Percentiles rank a stretch among this genome's conserved stretches.
Evolutionary conservation across 2,113 vertebrate species (phyloP).

Genomic region (Tiliqua scincoides): DNA sequence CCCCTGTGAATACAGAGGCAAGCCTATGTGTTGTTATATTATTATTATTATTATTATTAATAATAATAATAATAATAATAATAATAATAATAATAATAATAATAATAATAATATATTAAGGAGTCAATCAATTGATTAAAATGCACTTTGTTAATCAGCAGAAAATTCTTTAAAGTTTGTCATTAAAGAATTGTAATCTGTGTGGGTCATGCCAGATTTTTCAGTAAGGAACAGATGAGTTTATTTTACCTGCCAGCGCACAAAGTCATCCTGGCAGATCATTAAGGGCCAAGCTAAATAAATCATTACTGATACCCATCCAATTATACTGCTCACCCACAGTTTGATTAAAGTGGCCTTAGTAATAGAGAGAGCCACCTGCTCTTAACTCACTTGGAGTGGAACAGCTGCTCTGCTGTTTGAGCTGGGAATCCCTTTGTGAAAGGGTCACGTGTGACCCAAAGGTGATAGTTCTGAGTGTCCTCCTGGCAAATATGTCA

Average conservation of each 20-base stretch:
- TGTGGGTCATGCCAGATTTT: constrained; percentile 5
- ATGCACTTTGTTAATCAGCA: not conserved
- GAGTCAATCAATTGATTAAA: not conserved
- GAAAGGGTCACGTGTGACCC: not conserved
- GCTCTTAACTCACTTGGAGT: not conserved
- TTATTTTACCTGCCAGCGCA: constrained; percentile 39
- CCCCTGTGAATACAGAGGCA: too few relatives aligned
- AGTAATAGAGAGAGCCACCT: not conserved
- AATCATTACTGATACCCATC: constrained; percentile 1
- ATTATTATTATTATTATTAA: too few relatives aligned
- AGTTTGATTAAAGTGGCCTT: constrained; percentile 21
- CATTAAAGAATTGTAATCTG: not conserved
- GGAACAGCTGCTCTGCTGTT: not conserved
- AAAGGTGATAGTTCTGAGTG: fast-evolving
- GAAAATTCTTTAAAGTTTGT: not conserved
- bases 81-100: too few relatives aligned
- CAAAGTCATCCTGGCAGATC: not conserved
- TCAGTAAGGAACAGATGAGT: constrained; percentile 8
- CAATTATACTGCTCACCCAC: not conserved
- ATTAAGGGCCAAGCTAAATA: constrained; percentile 3
- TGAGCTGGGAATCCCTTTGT: fast-evolving
- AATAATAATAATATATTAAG: not conserved
- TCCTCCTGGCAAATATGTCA: not conserved
- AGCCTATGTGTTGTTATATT: too few relatives aligned
- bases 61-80: too few relatives aligned